Conservation (phyloP, 2,888 invertebrate genomes). For the Siphlonurus alternatus region DNA sequence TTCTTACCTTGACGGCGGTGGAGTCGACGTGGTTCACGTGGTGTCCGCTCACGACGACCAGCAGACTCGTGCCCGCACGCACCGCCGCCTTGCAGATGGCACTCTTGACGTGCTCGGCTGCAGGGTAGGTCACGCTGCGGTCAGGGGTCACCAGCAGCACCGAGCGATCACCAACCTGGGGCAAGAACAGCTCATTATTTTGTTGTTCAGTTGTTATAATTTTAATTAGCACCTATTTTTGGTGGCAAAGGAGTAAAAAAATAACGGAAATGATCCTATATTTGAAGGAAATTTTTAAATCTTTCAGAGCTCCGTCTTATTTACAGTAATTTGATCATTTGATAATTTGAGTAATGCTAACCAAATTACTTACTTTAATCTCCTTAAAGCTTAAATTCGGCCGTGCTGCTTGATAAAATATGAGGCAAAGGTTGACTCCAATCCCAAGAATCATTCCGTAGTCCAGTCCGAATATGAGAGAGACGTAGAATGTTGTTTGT, state of each 20-base stretch:
- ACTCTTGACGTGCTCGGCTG: slow-evolving; percentile 52
- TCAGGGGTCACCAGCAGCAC: slow-evolving; percentile 46
- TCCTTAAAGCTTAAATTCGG: slow-evolving; percentile 20
- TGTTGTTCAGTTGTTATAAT: too few species aligned
- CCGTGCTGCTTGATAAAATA: slow-evolving; percentile 35
- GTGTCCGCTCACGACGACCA: not conserved
- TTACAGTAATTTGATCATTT: too few species aligned
- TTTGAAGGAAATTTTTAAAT: slow-evolving; percentile 3
- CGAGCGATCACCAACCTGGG: slow-evolving; percentile 25
- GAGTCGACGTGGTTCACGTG: not conserved
- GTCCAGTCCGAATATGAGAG: slow-evolving; percentile 41
- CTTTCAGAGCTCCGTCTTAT: too few species aligned
- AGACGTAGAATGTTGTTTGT: slow-evolving; percentile 35
- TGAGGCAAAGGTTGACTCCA: slow-evolving; percentile 29
- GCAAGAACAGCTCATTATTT: too few species aligned
- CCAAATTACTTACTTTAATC: too few species aligned
- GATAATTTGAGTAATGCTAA: too few species aligned
- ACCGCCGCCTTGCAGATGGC: slow-evolving; percentile 22
- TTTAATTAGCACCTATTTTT: slow-evolving; percentile 2
- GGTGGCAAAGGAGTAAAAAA: slow-evolving; percentile 3
- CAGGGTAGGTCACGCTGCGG: slow-evolving; percentile 56
- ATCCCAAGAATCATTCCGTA: slow-evolving; percentile 44
- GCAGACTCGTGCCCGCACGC: not conserved
- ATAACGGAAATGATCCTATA: not conserved
- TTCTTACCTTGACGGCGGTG: not conserved